Evolutionary conservation across 2,113 vertebrate genomes (phyloP).

Genomic region (Anguilla japonica): DNA sequence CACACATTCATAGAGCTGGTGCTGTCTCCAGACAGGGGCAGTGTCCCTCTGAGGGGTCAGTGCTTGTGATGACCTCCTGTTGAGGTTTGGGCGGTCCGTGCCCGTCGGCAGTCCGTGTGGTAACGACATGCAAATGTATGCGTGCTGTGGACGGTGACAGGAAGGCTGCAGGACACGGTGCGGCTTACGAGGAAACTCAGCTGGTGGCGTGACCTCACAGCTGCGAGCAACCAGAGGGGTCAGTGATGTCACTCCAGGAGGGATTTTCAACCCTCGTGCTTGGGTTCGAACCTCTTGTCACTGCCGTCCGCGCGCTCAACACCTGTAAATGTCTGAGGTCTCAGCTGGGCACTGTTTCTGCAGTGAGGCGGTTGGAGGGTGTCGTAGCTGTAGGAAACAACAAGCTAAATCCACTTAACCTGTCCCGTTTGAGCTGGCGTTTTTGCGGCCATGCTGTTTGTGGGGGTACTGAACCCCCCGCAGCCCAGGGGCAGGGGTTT

Average conservation of each 20-base stretch:
- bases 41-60: background rate
- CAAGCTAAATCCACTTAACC: background rate
- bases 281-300: background rate
- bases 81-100: background rate
- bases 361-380: no score
- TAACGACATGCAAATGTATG: conserved; percentile 71
- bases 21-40: background rate
- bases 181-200: conserved; percentile 50
- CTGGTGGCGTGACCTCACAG: conserved; percentile 66
- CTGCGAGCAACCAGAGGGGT: conserved; percentile 50
- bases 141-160: conserved; percentile 52
- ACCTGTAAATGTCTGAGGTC: background rate
- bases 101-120: conserved; percentile 22
- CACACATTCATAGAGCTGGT: background rate
- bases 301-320: background rate
- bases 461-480: background rate
- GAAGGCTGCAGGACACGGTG: conserved; percentile 46
- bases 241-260: conserved; percentile 51
- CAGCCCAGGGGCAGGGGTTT: background rate
- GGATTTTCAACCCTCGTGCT: conserved; percentile 35
- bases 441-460: background rate
- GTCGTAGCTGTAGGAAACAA: background rate
- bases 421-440: no score
- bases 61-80: conserved; percentile 1
- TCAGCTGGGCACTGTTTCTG: background rate